These are phyloP conservation scores for Orestias chungarensis DNA, from an alignment of 2,797 vertebrate genomes.

Conservation along the genomic window DNA sequence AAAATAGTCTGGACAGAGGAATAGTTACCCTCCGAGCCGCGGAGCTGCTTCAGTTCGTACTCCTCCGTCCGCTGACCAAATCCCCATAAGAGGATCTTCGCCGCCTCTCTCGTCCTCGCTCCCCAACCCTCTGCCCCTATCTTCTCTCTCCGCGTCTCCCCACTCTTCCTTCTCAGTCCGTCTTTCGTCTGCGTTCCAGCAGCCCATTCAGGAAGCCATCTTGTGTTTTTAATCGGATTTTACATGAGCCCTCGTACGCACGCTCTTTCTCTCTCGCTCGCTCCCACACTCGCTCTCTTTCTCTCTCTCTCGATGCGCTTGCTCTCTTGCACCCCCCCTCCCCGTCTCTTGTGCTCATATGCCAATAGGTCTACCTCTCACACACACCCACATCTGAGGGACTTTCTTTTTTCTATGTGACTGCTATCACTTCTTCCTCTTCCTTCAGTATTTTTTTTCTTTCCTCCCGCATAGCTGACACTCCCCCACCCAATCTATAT, in stretches of 20 bases:
- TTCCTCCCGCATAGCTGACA: constrained; percentile 71
- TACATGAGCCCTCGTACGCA: constrained; percentile 80
- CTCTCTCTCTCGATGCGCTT: constrained; percentile 21
- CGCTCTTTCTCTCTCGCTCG: constrained; percentile 72
- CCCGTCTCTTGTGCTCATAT: constrained; percentile 66
- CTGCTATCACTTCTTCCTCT: constrained; percentile 72
- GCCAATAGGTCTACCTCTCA: constrained; percentile 70
- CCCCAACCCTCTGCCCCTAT: constrained; percentile 59
- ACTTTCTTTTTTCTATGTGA: constrained; percentile 66
- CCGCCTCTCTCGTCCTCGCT: constrained; percentile 68
- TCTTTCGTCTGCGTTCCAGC: constrained; percentile 73
- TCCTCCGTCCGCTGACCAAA: constrained; percentile 70
- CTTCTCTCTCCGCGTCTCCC: constrained; percentile 58
- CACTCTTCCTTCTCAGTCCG: constrained; percentile 63
- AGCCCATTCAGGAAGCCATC: constrained; percentile 88
- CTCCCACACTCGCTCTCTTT: constrained; percentile 63
- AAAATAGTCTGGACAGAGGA: constrained; percentile 73
- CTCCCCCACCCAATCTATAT: constrained; percentile 34
- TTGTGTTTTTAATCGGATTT: constrained; percentile 86
- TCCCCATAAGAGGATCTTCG: constrained; percentile 80
- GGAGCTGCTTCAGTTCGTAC: constrained; percentile 74
- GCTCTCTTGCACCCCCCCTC: constrained; percentile 45
- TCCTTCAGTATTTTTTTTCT: constrained; percentile 45
- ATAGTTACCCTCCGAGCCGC: constrained; percentile 84
- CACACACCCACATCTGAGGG: constrained; percentile 34